Evolutionary conservation across 2,113 vertebrate species (phyloP), one percentile per base, ranked within the genome.

Genomic region (Harpagus bidentatus): DNA sequence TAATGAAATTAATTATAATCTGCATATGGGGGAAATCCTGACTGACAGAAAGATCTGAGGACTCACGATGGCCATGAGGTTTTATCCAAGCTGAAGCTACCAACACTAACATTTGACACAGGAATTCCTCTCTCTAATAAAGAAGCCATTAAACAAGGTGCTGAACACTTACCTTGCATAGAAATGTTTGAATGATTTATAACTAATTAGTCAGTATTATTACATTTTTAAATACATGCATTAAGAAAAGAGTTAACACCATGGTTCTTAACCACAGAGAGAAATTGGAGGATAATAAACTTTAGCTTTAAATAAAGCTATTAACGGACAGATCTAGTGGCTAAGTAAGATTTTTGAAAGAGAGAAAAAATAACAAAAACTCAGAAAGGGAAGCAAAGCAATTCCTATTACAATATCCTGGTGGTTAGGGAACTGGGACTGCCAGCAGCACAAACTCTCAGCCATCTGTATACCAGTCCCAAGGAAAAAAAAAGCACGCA

Each of bases 141-240:
- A 91, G 45, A 56, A 7, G 11, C 38, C 73, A 45, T 95, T 92
- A 69, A 95, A 81, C 56, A 74, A 72, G 61, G 80, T 85, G 53
- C 56, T 71, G 47, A 89, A 63, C 69, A 50, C 65, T 53, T 91
- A 34, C 32, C 65, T 86, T 74, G 13, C 52, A 40, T 18, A 61
- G 81, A 79, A 82, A 82, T 13, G 6, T 47, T 74, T 82, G 72
- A 92, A 78, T 67, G 59, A 92, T 97, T 96, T 94, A 90, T 82
- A 88, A 90, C 23, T 63, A 78, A 88, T 81, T 92, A 90, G 42
- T 58, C 58, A 62, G 55, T 72, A 82, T 86, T 72, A 83, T 65
- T 95, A 74, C 73, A 31, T 79, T 69, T 82, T 73, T 15, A 77
- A 95, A 89, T 71, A 74, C 23, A 73, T 76, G 65, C 78, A 82